phyloP scores from a whole-genome alignment of 2,113 vertebrate species.

The Astur gentilis region DNA sequence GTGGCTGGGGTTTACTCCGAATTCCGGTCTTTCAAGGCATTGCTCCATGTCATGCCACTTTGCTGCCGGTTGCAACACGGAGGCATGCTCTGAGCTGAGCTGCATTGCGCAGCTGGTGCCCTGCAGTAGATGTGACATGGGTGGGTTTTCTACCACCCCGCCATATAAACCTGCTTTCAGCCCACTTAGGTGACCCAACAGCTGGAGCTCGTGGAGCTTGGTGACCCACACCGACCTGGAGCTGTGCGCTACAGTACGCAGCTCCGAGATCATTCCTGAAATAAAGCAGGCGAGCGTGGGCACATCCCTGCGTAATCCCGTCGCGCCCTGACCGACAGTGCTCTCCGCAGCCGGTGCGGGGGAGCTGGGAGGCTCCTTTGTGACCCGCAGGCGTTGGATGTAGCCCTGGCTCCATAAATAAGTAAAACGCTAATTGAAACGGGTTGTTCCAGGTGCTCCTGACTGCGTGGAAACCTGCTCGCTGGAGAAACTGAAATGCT shows the following conservation, averaged over 20 bases:
- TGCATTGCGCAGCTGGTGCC: background rate
- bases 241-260: background rate
- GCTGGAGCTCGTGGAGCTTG: background rate
- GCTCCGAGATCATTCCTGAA: background rate
- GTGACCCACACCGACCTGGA: background rate
- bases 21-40: background rate
- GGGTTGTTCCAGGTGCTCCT: constrained; percentile 21
- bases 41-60: background rate
- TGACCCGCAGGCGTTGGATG: background rate
- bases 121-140: background rate
- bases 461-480: constrained; percentile 12
- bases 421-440: constrained; percentile 42
- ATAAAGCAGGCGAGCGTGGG: background rate
- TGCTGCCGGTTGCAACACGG: rapidly evolving
- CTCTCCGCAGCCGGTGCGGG: background rate
- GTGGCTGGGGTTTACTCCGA: background rate
- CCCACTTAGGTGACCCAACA: background rate
- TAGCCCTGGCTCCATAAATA: background rate
- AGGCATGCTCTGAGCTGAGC: background rate
- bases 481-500: background rate
- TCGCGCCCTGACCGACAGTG: background rate
- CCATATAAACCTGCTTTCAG: background rate
- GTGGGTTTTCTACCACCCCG: background rate
- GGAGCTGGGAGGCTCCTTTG: background rate
- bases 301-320: background rate